phyloP scores from a whole-genome alignment of 1,140 invertebrate species.

The Idris sp. region DNA sequence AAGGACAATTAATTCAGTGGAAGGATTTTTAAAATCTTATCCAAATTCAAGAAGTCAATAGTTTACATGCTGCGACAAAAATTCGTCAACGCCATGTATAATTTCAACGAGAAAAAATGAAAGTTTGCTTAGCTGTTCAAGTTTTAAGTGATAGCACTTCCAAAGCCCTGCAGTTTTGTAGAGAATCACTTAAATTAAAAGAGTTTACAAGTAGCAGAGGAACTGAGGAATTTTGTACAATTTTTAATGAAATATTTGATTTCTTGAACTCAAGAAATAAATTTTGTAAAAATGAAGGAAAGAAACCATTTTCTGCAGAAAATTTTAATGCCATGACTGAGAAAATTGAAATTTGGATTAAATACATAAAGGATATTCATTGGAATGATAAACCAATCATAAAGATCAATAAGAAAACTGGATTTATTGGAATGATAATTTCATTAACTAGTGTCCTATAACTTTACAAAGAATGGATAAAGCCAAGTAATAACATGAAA shows the following conservation, averaged over 20 bases:
- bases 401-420: conserved; percentile 41
- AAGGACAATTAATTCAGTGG: conserved; percentile 61
- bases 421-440: conserved; percentile 61
- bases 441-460: conserved; percentile 30
- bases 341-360: background rate
- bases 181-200: conserved; percentile 40
- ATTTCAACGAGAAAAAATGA: conserved; percentile 64
- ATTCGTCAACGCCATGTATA: conserved; percentile 61
- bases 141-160: conserved; percentile 66
- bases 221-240: conserved; percentile 59
- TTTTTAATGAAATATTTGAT: conserved; percentile 13
- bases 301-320: conserved; percentile 47
- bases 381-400: background rate
- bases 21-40: conserved; percentile 60
- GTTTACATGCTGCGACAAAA: conserved; percentile 65
- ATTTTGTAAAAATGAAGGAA: conserved; percentile 2
- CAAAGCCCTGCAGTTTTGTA: conserved; percentile 67
- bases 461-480: conserved; percentile 24
- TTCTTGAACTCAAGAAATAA: conserved; percentile 37
- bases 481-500: background rate
- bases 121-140: conserved; percentile 68
- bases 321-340: conserved; percentile 3
- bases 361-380: conserved; percentile 3
- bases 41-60: conserved; percentile 58
- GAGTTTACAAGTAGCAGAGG: conserved; percentile 57